Conservation (phyloP, 1,140 invertebrate species). For the Drosophila cardini region DNA sequence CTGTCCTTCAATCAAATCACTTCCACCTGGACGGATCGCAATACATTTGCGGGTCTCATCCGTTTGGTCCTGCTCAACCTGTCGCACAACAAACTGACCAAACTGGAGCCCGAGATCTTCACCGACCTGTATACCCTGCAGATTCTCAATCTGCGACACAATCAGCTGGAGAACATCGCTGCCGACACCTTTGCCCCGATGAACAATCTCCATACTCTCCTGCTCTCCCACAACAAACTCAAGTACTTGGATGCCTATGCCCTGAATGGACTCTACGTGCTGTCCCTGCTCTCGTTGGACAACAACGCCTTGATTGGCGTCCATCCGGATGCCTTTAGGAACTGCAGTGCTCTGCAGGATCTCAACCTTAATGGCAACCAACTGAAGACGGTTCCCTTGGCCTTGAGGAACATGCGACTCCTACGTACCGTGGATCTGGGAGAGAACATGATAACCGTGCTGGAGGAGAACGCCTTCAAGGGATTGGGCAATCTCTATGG, state of each 20-base stretch:
- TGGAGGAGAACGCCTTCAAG: conserved; percentile 92
- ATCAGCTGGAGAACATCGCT: conserved; percentile 91
- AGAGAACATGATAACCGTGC: conserved; percentile 91
- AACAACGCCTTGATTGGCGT: conserved; percentile 91
- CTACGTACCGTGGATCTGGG: conserved; percentile 93
- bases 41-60: conserved; percentile 94
- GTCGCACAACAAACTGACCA: conserved; percentile 92
- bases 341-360: conserved; percentile 93
- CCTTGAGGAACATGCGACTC: conserved; percentile 89
- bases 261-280: conserved; percentile 91
- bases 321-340: conserved; percentile 92
- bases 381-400: conserved; percentile 91
- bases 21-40: conserved; percentile 92
- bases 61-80: conserved; percentile 93
- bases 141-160: conserved; percentile 92
- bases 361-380: conserved; percentile 94
- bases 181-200: conserved; percentile 92
- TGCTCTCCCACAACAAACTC: conserved; percentile 92
- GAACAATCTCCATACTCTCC: conserved; percentile 93
- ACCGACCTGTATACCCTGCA: conserved; percentile 92
- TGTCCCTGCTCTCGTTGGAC: conserved; percentile 91
- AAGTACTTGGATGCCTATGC: conserved; percentile 91
- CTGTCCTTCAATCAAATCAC: conserved; percentile 94
- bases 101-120: conserved; percentile 92
- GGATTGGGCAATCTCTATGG: conserved; percentile 93